Evolutionary conservation across 2,797 vertebrate species (phyloP).

Genomic region (Neosilurus hyrtlii): DNA sequence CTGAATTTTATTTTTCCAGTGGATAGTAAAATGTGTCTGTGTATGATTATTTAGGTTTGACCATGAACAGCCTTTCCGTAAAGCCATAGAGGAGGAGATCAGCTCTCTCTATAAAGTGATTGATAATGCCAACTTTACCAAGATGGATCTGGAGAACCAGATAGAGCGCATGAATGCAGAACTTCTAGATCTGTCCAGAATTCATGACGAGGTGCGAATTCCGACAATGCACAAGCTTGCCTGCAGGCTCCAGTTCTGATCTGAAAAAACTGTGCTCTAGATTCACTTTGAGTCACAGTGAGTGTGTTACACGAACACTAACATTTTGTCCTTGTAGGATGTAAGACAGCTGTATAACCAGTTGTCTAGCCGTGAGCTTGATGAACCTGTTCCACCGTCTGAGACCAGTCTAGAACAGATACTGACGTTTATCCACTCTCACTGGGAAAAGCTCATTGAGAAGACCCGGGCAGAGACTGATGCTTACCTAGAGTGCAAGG

Average conservation of each 20-base stretch:
- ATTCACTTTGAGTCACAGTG: not conserved
- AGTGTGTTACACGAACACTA: not conserved
- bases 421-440: conserved; percentile 82
- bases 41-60: conserved; percentile 75
- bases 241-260: not conserved
- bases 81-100: conserved; percentile 89
- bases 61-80: conserved; percentile 87
- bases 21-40: not conserved
- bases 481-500: conserved; percentile 81
- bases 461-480: conserved; percentile 81
- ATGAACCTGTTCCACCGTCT: conserved; percentile 78
- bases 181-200: conserved; percentile 76
- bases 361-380: conserved; percentile 80
- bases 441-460: conserved; percentile 89
- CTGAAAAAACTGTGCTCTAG: not conserved
- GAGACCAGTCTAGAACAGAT: conserved; percentile 86
- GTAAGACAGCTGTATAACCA: conserved; percentile 85
- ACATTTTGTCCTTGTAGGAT: conserved; percentile 70
- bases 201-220: conserved; percentile 79
- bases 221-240: not conserved
- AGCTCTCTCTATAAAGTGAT: conserved; percentile 88
- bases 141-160: conserved; percentile 83
- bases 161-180: conserved; percentile 86
- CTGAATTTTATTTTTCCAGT: not conserved
- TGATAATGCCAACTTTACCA: conserved; percentile 85